Conservation (phyloP, 2,113 vertebrate genomes). For the Cyphomyrus discorhynchus region DNA sequence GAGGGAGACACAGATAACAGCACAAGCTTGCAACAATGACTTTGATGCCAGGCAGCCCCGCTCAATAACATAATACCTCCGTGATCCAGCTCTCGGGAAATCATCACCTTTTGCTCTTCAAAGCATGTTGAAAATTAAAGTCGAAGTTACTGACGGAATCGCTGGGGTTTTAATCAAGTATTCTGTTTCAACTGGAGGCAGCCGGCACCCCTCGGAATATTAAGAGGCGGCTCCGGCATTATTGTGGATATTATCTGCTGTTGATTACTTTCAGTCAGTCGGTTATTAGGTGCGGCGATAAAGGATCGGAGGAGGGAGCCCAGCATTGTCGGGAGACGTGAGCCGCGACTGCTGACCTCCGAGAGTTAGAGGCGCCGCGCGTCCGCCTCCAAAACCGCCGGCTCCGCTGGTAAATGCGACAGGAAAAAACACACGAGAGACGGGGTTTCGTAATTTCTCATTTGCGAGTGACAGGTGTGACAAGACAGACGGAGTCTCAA, state of each 20-base stretch:
- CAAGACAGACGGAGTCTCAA: constrained; percentile 14
- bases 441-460: constrained; percentile 20
- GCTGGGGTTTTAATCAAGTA: constrained; percentile 72
- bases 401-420: constrained; percentile 28
- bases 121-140: constrained; percentile 56
- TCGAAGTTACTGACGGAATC: constrained; percentile 58
- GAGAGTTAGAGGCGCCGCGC: constrained; percentile 50
- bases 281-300: constrained; percentile 40
- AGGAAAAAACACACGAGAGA: constrained; percentile 13
- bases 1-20: constrained; percentile 31
- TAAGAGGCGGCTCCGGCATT: constrained; percentile 49
- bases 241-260: constrained; percentile 55
- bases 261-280: constrained; percentile 47
- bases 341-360: constrained; percentile 28
- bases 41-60: constrained; percentile 41
- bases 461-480: constrained; percentile 28
- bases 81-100: constrained; percentile 65
- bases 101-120: constrained; percentile 66
- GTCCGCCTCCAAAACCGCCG: constrained; percentile 25
- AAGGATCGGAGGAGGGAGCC: constrained; percentile 20
- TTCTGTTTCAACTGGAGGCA: constrained; percentile 73
- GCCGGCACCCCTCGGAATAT: constrained; percentile 58
- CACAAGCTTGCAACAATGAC: constrained; percentile 33
- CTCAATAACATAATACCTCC: constrained; percentile 34
- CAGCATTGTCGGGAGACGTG: constrained; percentile 23